Conservation (phyloP, 37 sponge, comb jelly and placozoan genomes). For the Spongia lamella region DNA sequence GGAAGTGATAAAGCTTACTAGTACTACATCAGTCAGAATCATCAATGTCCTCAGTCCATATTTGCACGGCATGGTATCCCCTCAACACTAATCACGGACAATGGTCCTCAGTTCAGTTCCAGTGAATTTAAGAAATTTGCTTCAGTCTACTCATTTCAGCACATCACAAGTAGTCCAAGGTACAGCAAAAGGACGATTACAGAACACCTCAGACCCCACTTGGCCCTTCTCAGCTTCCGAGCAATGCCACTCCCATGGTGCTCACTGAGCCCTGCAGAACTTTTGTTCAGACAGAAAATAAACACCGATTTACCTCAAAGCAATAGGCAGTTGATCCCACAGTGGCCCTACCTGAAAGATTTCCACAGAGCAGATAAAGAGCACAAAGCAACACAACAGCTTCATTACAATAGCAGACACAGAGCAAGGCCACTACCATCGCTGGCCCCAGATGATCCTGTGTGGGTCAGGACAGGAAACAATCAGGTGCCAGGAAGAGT, state of each 20-base stretch:
- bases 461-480: slow-evolving; percentile 33
- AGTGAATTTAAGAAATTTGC: slow-evolving; percentile 40
- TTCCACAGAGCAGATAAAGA: slow-evolving; percentile 4
- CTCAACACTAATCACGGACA: slow-evolving; percentile 33
- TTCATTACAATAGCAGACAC: slow-evolving; percentile 41
- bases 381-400: slow-evolving; percentile 27
- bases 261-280: slow-evolving; percentile 37
- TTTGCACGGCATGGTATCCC: slow-evolving; percentile 55
- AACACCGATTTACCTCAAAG: slow-evolving; percentile 45
- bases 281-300: slow-evolving; percentile 35
- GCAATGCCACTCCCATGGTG: slow-evolving; percentile 62
- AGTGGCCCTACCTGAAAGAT: slow-evolving; percentile 41
- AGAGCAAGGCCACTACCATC: neutral
- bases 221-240: slow-evolving; percentile 41
- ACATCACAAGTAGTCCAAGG: slow-evolving; percentile 51
- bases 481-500: slow-evolving; percentile 10
- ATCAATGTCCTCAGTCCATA: slow-evolving; percentile 28
- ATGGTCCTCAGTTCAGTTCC: slow-evolving; percentile 59
- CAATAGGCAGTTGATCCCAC: slow-evolving; percentile 15
- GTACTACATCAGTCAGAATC: slow-evolving; percentile 39
- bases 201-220: slow-evolving; percentile 9
- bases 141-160: slow-evolving; percentile 20
- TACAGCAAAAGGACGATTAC: slow-evolving; percentile 54
- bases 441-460: slow-evolving; percentile 15
- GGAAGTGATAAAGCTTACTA: slow-evolving; percentile 31